These are phyloP conservation scores for Scyliorhinus canicula DNA, from an alignment of 2,797 vertebrate genomes.

Conservation along the genomic window DNA sequence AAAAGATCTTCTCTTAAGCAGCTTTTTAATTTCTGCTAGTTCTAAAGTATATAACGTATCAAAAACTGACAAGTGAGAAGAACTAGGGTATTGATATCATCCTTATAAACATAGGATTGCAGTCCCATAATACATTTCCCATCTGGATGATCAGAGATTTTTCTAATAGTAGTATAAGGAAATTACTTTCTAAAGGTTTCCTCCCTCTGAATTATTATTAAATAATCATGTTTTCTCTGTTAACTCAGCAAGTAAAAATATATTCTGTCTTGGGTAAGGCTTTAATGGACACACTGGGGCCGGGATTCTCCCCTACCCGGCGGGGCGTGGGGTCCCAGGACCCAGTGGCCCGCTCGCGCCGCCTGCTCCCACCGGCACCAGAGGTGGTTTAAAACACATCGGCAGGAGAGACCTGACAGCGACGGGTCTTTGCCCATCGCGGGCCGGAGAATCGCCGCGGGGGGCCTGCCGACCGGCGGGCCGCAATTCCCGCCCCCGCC, in stretches of 20 bases:
- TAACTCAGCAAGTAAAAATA: neutral
- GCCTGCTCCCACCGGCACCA: no score
- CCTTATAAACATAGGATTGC: neutral
- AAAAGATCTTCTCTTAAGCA: neutral
- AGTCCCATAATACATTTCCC: neutral
- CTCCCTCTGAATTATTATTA: neutral
- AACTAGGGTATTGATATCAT: neutral
- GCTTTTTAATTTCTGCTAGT: neutral
- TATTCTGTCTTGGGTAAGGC: neutral
- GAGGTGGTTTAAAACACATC: no score
- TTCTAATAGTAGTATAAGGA: neutral
- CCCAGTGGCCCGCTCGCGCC: no score
- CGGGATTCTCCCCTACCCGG: no score
- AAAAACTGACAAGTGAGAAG: neutral
- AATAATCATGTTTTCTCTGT: neutral
- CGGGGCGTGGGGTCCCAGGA: no score
- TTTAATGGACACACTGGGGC: neutral
- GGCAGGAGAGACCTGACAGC: no score
- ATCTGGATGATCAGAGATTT: neutral
- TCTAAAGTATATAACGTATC: neutral
- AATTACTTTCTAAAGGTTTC: neutral
- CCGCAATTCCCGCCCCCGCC: no score
- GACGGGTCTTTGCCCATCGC: no score
- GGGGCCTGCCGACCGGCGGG: no score
- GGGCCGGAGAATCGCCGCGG: no score